Evolutionary conservation across 1,140 invertebrate species (phyloP).

Genomic region (Drosophila rhopaloa): DNA sequence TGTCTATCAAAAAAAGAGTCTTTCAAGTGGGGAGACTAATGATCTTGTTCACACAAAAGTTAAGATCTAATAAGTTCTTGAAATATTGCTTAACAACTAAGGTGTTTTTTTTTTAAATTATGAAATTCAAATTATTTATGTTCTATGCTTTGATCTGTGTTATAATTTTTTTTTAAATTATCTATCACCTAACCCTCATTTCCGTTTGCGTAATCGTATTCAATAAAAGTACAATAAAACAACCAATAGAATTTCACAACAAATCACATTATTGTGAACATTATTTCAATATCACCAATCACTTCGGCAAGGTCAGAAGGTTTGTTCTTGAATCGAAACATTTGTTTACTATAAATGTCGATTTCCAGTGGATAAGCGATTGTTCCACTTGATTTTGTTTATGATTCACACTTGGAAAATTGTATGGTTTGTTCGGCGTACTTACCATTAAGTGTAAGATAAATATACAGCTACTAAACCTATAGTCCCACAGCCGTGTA

Average conservation of each 20-base stretch:
- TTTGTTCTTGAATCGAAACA: not conserved
- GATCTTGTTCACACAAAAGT: not conserved
- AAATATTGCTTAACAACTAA: no score
- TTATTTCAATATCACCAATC: not conserved
- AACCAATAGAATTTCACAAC: no score
- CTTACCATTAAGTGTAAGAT: conserved; percentile 84
- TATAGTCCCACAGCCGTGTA: conserved; percentile 84
- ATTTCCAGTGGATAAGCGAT: not conserved
- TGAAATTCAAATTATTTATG: no score
- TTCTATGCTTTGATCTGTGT: no score
- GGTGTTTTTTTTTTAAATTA: no score
- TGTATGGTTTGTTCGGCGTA: not conserved
- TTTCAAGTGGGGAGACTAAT: not conserved
- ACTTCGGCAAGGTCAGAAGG: not conserved
- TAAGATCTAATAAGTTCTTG: no score
- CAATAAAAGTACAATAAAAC: no score
- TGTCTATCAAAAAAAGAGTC: not conserved
- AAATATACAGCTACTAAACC: conserved; percentile 83
- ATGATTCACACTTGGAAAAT: not conserved
- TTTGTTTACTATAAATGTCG: not conserved
- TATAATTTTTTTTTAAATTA: no score
- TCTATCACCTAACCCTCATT: no score
- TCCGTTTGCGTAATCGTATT: no score
- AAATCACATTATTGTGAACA: no score
- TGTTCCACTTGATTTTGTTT: not conserved